Evolutionary conservation across 2,113 vertebrate genomes (phyloP).

Genomic region (Anoplopoma fimbria): DNA sequence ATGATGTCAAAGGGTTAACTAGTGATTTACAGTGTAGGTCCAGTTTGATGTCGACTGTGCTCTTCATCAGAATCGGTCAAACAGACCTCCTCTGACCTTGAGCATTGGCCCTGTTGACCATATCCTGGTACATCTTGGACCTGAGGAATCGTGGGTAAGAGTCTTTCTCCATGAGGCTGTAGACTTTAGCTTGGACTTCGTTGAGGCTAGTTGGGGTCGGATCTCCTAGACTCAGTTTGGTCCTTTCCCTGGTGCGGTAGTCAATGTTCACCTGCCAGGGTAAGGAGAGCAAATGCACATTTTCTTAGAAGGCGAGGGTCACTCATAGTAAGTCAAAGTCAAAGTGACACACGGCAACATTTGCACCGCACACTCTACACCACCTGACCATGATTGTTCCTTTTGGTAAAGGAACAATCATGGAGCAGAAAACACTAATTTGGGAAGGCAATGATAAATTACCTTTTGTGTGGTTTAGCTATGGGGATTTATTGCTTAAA

Average conservation of each 20-base stretch:
- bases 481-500: not conserved
- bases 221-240: slow-evolving; percentile 91
- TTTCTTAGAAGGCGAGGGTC: not conserved
- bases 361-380: too few relatives aligned
- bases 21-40: slow-evolving; percentile 53
- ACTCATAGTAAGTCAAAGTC: not conserved
- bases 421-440: not conserved
- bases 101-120: slow-evolving; percentile 89
- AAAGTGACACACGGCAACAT: not conserved
- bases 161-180: slow-evolving; percentile 99
- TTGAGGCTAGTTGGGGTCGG: slow-evolving; percentile 91
- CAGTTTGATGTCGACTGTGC: slow-evolving; percentile 26
- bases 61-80: slow-evolving; percentile 63
- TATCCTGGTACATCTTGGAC: slow-evolving; percentile 96
- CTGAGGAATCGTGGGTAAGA: slow-evolving; percentile 96
- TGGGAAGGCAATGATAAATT: not conserved
- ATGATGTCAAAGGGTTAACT: slow-evolving; percentile 44
- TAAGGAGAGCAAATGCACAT: slow-evolving; percentile 45
- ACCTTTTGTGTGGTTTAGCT: not conserved
- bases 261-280: slow-evolving; percentile 93
- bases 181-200: slow-evolving; percentile 92
- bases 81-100: slow-evolving; percentile 90
- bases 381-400: not conserved
- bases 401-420: too few relatives aligned
- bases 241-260: slow-evolving; percentile 92